Percentiles rank a stretch among this genome's conserved stretches.
Conservation (phyloP, 2,888 invertebrate genomes). For the Ariolimax columbianus region DNA sequence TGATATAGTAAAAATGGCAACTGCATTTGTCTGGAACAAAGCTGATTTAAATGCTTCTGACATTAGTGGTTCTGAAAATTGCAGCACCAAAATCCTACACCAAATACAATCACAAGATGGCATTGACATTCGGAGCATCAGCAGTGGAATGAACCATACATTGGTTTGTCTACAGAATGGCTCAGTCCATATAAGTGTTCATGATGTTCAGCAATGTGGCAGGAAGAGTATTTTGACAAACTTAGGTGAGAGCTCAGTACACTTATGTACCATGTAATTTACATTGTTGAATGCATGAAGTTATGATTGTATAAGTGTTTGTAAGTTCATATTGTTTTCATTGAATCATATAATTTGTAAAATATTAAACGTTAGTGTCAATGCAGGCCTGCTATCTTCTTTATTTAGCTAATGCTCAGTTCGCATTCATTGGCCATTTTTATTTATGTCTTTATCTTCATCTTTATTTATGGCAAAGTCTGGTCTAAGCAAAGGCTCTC, state of each 20-base stretch:
- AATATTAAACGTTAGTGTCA: neutral
- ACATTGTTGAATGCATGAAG: neutral
- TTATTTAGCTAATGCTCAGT: too few relatives aligned
- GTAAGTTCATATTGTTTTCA: neutral
- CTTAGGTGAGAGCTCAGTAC: constrained; percentile 67
- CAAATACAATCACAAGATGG: constrained; percentile 72
- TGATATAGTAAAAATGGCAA: constrained; percentile 51
- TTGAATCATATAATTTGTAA: neutral
- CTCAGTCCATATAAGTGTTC: constrained; percentile 91
- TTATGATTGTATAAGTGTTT: neutral
- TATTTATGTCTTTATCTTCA: too few relatives aligned
- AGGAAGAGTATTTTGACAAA: constrained; percentile 79
- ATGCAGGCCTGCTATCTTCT: neutral
- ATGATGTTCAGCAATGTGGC: constrained; percentile 94
- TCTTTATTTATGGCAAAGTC: too few relatives aligned
- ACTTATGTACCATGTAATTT: neutral
- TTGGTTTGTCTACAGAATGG: constrained; percentile 89
- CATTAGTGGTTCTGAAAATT: constrained; percentile 87
- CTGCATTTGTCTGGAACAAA: constrained; percentile 85
- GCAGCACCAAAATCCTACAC: constrained; percentile 81
- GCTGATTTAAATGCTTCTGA: constrained; percentile 88
- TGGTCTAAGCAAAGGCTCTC: too few relatives aligned
- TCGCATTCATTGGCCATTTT: too few relatives aligned
- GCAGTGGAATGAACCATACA: constrained; percentile 91
- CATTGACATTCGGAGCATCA: constrained; percentile 76